Percentiles rank a stretch among this genome's conserved stretches.
These are phyloP conservation scores for Gymnorhina tibicen DNA, from an alignment of 2,113 vertebrate species.

Conservation along the genomic window DNA sequence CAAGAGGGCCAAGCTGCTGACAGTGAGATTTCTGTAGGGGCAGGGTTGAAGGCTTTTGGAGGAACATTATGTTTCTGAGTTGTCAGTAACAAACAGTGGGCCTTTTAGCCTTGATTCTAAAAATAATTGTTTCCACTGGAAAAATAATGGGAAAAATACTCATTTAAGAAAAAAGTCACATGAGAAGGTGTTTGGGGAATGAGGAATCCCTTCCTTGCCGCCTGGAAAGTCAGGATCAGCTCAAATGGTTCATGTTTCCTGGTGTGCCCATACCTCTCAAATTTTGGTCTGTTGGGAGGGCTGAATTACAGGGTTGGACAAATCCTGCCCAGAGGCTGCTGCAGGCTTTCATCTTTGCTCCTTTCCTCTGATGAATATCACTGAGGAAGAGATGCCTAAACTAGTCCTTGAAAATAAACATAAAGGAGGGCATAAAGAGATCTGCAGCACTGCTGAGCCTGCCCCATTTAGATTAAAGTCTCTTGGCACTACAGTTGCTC, in stretches of 20 bases:
- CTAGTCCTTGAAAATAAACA: background rate
- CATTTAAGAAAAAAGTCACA: background rate
- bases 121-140: background rate
- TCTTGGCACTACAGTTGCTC: background rate
- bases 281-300: background rate
- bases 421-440: background rate
- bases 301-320: conserved; percentile 25
- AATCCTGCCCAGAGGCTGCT: conserved; percentile 55
- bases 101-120: background rate
- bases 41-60: background rate
- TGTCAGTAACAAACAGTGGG: background rate
- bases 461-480: background rate
- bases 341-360: conserved; percentile 10
- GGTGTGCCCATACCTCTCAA: background rate
- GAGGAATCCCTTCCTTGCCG: background rate
- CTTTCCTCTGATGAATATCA: background rate
- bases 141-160: background rate
- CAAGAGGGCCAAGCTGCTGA: background rate
- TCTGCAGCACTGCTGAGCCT: background rate
- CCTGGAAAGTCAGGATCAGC: background rate
- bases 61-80: background rate
- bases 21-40: background rate
- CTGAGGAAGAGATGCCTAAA: background rate
- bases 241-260: background rate
- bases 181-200: background rate